Evolutionary conservation across 2,888 invertebrate species (phyloP), one percentile per base, ranked within the genome.

Genomic region (Cordilura impudica): DNA sequence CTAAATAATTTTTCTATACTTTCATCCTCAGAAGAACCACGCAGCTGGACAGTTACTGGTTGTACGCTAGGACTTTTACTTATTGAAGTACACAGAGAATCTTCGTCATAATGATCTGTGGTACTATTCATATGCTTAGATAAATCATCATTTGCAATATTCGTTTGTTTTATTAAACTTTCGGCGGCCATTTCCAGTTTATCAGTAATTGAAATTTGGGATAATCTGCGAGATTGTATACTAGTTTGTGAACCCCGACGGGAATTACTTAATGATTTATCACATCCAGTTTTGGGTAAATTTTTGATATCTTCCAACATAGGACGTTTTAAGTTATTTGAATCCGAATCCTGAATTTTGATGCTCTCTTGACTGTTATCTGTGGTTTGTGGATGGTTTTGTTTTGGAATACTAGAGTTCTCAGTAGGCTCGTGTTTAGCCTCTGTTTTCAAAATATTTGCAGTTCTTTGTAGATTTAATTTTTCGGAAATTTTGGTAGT

Each of bases 1-100:
- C 87, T 86, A 53, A 89, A 88, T 0, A 89, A 83, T 67, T 88
- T 85, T 56, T 89, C 89, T 53, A 89, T 89, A 72, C 89, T 89
- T 16, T 89, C 87, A 21, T 89, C 88, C 65, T 88, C 87, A 4
- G 89, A 88, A 5, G 86, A 86, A 6, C 88, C 87, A 0, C 87
- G 85, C 65, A 84, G 81, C 1, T 86, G 84, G 6, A 86, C 86
- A 0, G 87, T 86, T 1, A 86, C 71, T 4, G 85, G 86, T 12
- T 84, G 85, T 10, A 81, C 85, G 71, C 87, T 87, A 3, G 87
- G 87, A 82, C 87, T 89, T 70, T 87, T 87, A 77, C 86, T 88
- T 19, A 87, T 87, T 4, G 87, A 86, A 0, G 87, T 87, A 47
- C 87, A 85, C 2, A 87, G 58, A 1, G 87, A 87, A 54, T 87